Evolutionary conservation across 1,140 invertebrate genomes (phyloP).

Genomic region (Pachyrhynchus sulphureomaculatus): DNA sequence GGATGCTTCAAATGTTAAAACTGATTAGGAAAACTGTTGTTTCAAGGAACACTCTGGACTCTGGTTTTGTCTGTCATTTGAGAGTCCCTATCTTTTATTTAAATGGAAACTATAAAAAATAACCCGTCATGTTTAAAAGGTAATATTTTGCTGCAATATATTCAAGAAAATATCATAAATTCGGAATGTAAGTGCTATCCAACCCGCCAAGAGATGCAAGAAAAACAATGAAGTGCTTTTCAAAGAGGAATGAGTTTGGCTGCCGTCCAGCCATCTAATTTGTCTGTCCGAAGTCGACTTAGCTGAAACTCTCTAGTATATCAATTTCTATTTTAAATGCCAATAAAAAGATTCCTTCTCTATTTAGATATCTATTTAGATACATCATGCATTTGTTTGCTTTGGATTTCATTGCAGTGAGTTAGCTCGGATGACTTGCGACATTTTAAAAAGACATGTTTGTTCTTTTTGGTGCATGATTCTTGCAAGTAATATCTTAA

Average conservation of each 20-base stretch:
- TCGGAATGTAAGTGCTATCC: too few relatives aligned
- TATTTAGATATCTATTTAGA: constrained; percentile 24
- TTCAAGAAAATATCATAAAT: too few relatives aligned
- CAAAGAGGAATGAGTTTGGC: constrained; percentile 12
- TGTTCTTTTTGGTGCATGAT: background rate
- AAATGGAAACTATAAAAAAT: too few relatives aligned
- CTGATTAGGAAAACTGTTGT: too few relatives aligned
- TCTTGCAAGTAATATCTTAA: constrained; percentile 2
- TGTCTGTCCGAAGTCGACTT: constrained; percentile 12
- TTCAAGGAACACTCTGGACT: too few relatives aligned
- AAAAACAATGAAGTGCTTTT: constrained; percentile 18
- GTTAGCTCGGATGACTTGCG: background rate
- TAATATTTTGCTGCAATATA: too few relatives aligned
- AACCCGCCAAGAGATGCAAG: background rate
- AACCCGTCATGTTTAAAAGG: too few relatives aligned
- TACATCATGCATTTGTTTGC: constrained; percentile 7
- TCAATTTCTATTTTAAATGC: constrained; percentile 22
- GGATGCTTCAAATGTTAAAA: too few relatives aligned
- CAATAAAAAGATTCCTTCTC: constrained; percentile 16
- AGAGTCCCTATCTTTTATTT: too few relatives aligned
- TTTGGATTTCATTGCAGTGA: constrained; percentile 9
- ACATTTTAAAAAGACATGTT: constrained; percentile 13
- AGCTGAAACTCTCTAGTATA: background rate
- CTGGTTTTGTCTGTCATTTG: too few relatives aligned
- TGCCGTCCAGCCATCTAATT: constrained; percentile 15